phyloP scores from a whole-genome alignment of 2,113 vertebrate species.

The Entomyzon cyanotis region DNA sequence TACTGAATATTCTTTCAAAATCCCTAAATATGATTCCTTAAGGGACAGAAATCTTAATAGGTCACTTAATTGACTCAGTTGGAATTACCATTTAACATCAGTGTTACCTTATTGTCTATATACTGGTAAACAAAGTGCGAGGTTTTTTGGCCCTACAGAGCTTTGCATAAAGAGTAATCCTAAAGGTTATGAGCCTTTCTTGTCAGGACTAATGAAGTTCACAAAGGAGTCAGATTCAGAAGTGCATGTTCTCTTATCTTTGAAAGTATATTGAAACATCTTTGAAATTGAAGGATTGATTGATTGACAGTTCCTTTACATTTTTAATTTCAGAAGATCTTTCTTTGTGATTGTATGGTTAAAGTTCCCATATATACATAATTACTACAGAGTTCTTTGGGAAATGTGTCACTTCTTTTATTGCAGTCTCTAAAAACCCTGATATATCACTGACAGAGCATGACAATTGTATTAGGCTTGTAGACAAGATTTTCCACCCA shows the following conservation, averaged over 20 bases:
- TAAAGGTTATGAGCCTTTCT: not conserved
- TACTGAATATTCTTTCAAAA: not conserved
- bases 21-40: not conserved
- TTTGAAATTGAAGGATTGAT: not conserved
- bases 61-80: not conserved
- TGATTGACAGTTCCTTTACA: not conserved
- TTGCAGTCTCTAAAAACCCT: not conserved
- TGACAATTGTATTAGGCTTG: not conserved
- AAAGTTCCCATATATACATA: not conserved
- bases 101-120: not conserved
- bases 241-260: not conserved
- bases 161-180: not conserved
- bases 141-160: not conserved
- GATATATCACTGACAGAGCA: not conserved
- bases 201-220: not conserved
- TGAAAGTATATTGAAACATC: not conserved
- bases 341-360: not conserved
- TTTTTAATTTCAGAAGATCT: not conserved
- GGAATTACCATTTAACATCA: not conserved
- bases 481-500: not conserved
- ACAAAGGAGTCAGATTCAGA: not conserved
- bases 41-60: not conserved
- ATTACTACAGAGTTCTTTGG: not conserved
- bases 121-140: not conserved
- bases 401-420: not conserved